Conservation (phyloP, 2,797 vertebrate genomes). For the Lates japonicus region DNA sequence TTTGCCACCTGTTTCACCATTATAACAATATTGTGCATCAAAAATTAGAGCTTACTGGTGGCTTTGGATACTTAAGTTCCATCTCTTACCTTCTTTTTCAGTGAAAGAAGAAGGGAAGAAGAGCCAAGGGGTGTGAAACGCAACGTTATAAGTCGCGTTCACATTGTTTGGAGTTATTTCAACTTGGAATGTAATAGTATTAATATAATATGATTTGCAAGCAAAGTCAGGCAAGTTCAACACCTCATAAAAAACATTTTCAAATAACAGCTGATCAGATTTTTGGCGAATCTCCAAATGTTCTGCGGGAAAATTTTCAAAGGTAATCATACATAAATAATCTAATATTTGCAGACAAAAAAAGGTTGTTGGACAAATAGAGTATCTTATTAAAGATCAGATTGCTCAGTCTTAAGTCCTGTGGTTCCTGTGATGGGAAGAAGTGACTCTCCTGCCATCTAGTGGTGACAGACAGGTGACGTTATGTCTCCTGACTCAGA, state of each 20-base stretch:
- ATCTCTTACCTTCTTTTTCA: not conserved
- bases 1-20: not conserved
- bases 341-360: not conserved
- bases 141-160: not conserved
- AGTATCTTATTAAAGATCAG: too few species aligned
- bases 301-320: not conserved
- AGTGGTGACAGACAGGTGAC: constrained; percentile 30
- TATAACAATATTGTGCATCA: not conserved
- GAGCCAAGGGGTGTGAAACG: too few species aligned
- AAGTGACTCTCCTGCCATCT: constrained; percentile 58
- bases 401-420: not conserved
- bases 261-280: not conserved
- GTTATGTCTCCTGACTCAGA: not conserved
- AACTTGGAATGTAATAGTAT: too few species aligned
- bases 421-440: not conserved
- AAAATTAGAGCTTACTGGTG: not conserved
- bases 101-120: too few species aligned
- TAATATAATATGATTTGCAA: not conserved
- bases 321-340: not conserved
- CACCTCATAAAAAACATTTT: not conserved
- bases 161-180: not conserved
- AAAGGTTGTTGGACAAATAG: not conserved
- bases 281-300: not conserved
- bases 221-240: not conserved
- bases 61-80: not conserved